Percentiles rank a stretch among this genome's conserved stretches.
Conservation (phyloP, 2,113 vertebrate species). For the Euleptes europaea region DNA sequence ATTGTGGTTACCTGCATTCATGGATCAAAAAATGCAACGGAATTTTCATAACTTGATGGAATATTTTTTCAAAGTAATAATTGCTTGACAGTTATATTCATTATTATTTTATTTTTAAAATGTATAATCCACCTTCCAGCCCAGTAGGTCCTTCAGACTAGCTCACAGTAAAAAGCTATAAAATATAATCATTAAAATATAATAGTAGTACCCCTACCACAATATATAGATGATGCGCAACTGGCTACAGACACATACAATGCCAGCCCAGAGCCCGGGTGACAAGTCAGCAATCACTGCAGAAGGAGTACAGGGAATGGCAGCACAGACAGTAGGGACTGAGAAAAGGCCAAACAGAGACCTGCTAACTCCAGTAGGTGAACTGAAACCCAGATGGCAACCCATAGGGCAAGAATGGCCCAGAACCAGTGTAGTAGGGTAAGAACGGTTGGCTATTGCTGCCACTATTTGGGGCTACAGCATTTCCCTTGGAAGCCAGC, state of each 20-base stretch:
- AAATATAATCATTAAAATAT: background rate
- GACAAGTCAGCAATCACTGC: no score
- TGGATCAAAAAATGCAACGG: slow-evolving; percentile 5
- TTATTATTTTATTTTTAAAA: background rate
- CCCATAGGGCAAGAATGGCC: no score
- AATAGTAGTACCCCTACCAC: no score
- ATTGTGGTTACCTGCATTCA: slow-evolving; percentile 23
- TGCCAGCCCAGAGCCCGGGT: background rate
- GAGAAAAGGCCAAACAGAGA: no score
- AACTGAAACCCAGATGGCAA: no score
- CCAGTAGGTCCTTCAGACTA: background rate
- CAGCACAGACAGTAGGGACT: no score
- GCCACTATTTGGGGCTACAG: no score
- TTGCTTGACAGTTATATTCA: background rate
- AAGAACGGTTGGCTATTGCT: no score
- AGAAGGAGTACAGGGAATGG: no score
- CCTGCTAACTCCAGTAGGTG: no score
- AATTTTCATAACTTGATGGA: background rate
- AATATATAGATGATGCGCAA: background rate
- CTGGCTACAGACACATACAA: background rate
- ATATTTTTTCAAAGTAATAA: slow-evolving; percentile 9
- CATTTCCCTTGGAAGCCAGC: no score
- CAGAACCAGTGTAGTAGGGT: no score
- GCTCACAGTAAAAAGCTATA: background rate
- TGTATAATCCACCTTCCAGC: background rate